Conservation (phyloP, 2,113 vertebrate genomes). For the Hypocryptadius cinnamomeus region DNA sequence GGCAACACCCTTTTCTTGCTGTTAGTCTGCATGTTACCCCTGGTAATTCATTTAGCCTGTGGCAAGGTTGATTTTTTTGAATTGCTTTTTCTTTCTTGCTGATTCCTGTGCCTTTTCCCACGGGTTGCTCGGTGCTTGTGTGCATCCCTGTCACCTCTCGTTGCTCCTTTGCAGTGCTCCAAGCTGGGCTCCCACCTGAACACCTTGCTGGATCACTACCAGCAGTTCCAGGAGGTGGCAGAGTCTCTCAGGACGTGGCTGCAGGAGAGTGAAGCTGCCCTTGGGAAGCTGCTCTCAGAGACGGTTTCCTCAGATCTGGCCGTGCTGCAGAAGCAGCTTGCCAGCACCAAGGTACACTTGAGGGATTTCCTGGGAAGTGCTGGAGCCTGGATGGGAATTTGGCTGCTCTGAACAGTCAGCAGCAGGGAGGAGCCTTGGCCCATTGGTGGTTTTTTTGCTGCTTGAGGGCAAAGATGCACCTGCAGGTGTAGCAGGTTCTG, state of each 20-base stretch:
- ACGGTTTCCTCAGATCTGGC: constrained; percentile 74
- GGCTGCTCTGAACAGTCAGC: neutral
- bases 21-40: neutral
- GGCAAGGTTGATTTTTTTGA: neutral
- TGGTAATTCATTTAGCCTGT: neutral
- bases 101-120: neutral
- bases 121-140: rapidly evolving
- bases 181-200: constrained; percentile 82
- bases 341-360: constrained; percentile 78
- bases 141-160: rapidly evolving
- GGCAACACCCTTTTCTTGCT: neutral
- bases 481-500: neutral
- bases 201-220: constrained; percentile 81
- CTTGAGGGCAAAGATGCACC: neutral
- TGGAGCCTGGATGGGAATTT: neutral
- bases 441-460: rapidly evolving
- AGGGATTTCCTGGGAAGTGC: rapidly evolving
- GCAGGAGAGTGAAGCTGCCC: constrained; percentile 74
- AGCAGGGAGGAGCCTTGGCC: neutral
- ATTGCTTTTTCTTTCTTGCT: neutral
- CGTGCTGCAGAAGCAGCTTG: constrained; percentile 79
- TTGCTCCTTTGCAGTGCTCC: constrained; percentile 73
- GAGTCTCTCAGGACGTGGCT: constrained; percentile 84
- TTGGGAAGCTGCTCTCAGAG: constrained; percentile 75
- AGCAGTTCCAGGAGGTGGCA: constrained; percentile 87